Base-by-base conservation (phyloP, 2,113 vertebrate genomes). In the Saimiri boliviensis region DNA sequence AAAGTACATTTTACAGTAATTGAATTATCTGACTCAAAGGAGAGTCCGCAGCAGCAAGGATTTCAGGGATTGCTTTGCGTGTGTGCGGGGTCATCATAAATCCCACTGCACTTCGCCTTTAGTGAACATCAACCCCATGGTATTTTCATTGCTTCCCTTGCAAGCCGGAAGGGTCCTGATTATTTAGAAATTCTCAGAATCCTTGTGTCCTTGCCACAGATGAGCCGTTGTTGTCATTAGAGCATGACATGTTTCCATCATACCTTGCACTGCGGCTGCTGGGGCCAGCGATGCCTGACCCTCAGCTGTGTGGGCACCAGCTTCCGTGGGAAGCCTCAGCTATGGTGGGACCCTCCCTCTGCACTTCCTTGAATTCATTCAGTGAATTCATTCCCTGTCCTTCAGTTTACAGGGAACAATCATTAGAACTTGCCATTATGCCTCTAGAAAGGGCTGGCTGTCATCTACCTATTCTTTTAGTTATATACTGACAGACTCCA, bases 331-430 rank as follows among this genome's bases (percentile, higher is more conserved):
- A 94, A 97, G 54, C 32, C 52, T 85, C 76, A 82, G 42, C 68
- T 42, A 6, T 16, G 20, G 58, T 10, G 21, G 40, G 27, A 68
- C 6, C 9, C 35, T 40, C 40, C 7, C 35, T 25, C 7, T 14
- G 49, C 66, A 81, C 81, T 97, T 98, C 96, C 97, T 94, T 92
- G 92, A 97, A 97, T 97, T 98, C 95, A 97, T 68, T 81, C 66
- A 58, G 8, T 63, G 81, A 86, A 84, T 79, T 93, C 45, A 91
- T 37, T 96, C 37, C 90, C 58, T 88, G 90, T 85, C 93, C 93
- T 94, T 97, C 87, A 89, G 16, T 25, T 83, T 76, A 54, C 37
- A 60, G 82, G 23, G 56, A 97, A 96, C 94, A 96, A 88, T 92
- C 86, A 91, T 93, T 30, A 92, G 82, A 74, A 79, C 77, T 88